Evolutionary conservation across 2,113 vertebrate species (phyloP).

Genomic region (Zosterops pallidus): DNA sequence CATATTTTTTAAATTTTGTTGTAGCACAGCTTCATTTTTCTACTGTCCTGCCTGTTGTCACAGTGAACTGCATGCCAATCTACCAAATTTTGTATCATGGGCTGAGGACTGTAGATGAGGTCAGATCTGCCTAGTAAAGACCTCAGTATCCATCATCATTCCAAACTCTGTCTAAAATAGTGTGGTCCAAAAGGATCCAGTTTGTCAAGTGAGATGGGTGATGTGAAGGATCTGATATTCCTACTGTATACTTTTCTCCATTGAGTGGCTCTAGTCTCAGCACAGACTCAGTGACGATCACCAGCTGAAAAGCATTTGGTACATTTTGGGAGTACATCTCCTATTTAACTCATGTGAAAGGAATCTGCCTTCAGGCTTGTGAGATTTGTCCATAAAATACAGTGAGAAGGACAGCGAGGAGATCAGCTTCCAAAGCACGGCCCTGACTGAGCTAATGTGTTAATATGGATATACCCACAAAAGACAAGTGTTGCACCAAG

Average conservation of each 20-base stretch:
- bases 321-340: background rate
- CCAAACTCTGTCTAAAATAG: background rate
- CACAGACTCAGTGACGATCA: background rate
- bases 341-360: background rate
- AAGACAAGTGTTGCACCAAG: background rate
- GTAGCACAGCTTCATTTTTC: background rate
- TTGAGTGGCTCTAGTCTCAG: background rate
- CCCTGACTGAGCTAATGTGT: background rate
- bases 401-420: background rate
- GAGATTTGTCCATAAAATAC: background rate
- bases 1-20: background rate
- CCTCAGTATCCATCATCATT: background rate
- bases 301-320: background rate
- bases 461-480: background rate
- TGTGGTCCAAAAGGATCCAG: background rate
- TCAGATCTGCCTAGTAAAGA: background rate
- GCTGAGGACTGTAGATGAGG: background rate
- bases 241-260: accelerated
- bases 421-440: background rate
- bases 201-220: background rate
- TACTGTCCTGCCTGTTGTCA: background rate
- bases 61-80: background rate
- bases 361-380: background rate
- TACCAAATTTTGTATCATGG: background rate
- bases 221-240: background rate